phyloP scores from a whole-genome alignment of 92 coral and sea anemone species.

The Phenganax stokvisi region DNA sequence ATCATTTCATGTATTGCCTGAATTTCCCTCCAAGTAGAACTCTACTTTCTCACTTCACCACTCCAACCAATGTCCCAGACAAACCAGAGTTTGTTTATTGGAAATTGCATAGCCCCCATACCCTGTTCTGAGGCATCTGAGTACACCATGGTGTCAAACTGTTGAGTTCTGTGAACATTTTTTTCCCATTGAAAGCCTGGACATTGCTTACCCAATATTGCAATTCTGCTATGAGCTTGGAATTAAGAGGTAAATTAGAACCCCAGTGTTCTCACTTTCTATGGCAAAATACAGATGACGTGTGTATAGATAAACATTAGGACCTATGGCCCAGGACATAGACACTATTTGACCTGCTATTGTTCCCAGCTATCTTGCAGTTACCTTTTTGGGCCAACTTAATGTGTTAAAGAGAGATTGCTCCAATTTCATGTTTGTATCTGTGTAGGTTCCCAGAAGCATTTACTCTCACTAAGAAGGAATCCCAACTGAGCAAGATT shows the following conservation, averaged over 20 bases:
- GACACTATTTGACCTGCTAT: conserved; percentile 52
- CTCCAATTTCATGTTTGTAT: conserved; percentile 43
- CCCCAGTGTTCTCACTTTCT: conserved; percentile 43
- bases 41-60: conserved; percentile 36
- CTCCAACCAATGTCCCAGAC: conserved; percentile 43
- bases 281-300: conserved; percentile 47
- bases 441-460: conserved; percentile 27
- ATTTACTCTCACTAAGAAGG: conserved; percentile 34
- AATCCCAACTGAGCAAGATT: conserved; percentile 39
- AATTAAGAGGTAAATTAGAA: conserved; percentile 3
- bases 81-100: conserved; percentile 23
- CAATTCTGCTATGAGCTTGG: conserved; percentile 19
- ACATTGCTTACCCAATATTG: conserved; percentile 33
- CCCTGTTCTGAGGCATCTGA: conserved; percentile 51
- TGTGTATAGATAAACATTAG: conserved; percentile 38
- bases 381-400: conserved; percentile 34
- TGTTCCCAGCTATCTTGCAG: conserved; percentile 43
- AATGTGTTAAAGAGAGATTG: conserved; percentile 7
- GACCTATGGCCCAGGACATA: conserved; percentile 44
- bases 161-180: conserved; percentile 34
- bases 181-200: conserved; percentile 35
- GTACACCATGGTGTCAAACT: conserved; percentile 45
- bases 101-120: conserved; percentile 48
- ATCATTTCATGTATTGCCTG: conserved; percentile 32
- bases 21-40: conserved; percentile 42